phyloP scores from a whole-genome alignment of 2,797 vertebrate genomes.

The Harpagifer antarcticus region DNA sequence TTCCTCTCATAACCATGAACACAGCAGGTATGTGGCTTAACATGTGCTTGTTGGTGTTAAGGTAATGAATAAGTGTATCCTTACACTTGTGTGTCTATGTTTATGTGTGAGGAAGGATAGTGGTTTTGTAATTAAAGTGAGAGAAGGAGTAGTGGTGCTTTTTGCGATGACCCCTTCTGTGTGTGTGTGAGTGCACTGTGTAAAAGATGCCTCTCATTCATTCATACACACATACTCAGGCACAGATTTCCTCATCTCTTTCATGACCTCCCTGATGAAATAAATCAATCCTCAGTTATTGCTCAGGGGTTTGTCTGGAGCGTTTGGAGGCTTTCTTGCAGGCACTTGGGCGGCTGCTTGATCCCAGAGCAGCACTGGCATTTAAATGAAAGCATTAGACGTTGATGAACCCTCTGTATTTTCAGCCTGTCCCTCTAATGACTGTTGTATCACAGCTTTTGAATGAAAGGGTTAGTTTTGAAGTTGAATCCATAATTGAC shows the following conservation, averaged over 20 bases:
- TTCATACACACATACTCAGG: neutral
- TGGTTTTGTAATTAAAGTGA: neutral
- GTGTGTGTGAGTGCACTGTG: neutral
- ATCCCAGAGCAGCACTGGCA: constrained; percentile 10
- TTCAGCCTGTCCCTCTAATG: neutral
- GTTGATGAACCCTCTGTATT: constrained; percentile 25
- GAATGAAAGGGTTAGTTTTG: constrained; percentile 7
- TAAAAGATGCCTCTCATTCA: neutral
- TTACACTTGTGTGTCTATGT: neutral
- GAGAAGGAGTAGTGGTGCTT: neutral
- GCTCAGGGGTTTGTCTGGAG: constrained; percentile 11
- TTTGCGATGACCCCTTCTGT: neutral
- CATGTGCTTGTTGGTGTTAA: neutral
- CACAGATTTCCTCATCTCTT: neutral
- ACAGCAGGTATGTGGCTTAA: neutral
- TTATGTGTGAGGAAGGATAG: neutral
- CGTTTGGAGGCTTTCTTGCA: neutral
- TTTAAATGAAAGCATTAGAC: constrained; percentile 39
- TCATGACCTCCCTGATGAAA: neutral
- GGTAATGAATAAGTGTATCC: neutral
- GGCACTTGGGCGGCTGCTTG: neutral
- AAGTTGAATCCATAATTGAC: constrained; percentile 3
- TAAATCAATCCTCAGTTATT: neutral
- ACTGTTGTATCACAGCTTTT: neutral
- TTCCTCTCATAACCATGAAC: neutral